Conservation (phyloP, 2,113 vertebrate genomes). For the Ceyx cyanopectus region DNA sequence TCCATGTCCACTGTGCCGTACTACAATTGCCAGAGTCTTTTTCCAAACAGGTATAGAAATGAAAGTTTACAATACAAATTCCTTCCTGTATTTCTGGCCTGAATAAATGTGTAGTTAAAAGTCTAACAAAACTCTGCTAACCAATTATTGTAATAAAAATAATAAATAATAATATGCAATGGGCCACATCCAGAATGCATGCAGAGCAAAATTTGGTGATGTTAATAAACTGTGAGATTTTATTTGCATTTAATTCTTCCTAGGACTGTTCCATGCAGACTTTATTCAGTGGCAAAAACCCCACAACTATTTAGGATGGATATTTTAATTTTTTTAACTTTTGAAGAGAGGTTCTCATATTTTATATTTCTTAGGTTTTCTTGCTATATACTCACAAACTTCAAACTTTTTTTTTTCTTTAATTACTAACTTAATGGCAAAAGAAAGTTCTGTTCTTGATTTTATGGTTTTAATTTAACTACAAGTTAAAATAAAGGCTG, state of each 20-base stretch:
- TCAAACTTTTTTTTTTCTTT: not conserved
- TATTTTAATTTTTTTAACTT: not conserved
- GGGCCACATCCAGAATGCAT: not conserved
- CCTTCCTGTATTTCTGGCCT: not conserved
- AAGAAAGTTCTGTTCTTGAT: not conserved
- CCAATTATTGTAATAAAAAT: not conserved
- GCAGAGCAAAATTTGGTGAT: not conserved
- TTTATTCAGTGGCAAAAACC: not conserved
- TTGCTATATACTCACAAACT: not conserved
- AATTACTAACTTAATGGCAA: not conserved
- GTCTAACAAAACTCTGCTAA: not conserved
- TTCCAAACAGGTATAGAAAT: conserved; percentile 88
- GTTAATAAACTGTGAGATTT: not conserved
- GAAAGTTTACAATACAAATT: not conserved
- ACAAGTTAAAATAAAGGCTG: too few relatives aligned
- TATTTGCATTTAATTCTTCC: not conserved
- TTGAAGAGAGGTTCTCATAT: not conserved
- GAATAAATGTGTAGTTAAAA: not conserved
- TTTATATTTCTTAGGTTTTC: not conserved
- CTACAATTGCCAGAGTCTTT: conserved; percentile 86
- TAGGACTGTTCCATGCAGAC: not conserved
- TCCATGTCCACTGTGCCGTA: conserved; percentile 90
- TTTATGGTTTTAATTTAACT: not conserved
- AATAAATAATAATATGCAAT: not conserved
- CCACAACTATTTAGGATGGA: not conserved